Evolutionary conservation across 2,797 vertebrate genomes (phyloP), one percentile per base, ranked within the genome.

Genomic region (Sebastes miniatus): DNA sequence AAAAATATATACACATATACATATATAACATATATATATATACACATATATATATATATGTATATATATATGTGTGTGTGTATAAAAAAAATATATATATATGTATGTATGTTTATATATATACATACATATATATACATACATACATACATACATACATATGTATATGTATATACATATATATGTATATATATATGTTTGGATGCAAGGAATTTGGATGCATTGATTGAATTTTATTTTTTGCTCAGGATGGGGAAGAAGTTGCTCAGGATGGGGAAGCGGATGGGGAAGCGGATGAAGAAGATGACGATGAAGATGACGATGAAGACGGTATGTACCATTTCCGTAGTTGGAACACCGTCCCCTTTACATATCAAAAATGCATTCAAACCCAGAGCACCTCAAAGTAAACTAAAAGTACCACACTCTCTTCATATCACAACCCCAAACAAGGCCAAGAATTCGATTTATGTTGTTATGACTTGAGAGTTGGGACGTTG

Each of bases 231-330:
- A 1, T 79, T 8, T 36, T 16, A 24, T 57, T 83, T 43, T 84
- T 79, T n/a, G 76, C 71, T n/a, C 82, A 96, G 93, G 94, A 97
- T 36, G 36, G 11, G 95, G 97, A 97, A 93, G 97, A 97, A 39
- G 94, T 97, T 14, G 95, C 93, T 80, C 96, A 94, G 69, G 97
- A 97, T 65, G 96, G 95, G 2, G 97, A 98, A 7, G 97, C 93
- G 65, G 97, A 97, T 65, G 96, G 95, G 2, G 97, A 98, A 7
- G 97, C 96, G 8, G 96, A 97, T 1, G 96, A 97, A 9, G 96
- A 96, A 1, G 97, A 97, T 8, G 96, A 97, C 0, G 95, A 95
- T 0, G 93, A 96, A 0, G 96, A 97, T 31, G 94, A 95, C 16
- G 92, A 95, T 3, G 95, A 95, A 25, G 95, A 95, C 3, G 95